Percentiles rank a stretch among this genome's conserved stretches.
phyloP scores from a whole-genome alignment of 1,140 invertebrate genomes.

The Akabosia matsudoensis region DNA sequence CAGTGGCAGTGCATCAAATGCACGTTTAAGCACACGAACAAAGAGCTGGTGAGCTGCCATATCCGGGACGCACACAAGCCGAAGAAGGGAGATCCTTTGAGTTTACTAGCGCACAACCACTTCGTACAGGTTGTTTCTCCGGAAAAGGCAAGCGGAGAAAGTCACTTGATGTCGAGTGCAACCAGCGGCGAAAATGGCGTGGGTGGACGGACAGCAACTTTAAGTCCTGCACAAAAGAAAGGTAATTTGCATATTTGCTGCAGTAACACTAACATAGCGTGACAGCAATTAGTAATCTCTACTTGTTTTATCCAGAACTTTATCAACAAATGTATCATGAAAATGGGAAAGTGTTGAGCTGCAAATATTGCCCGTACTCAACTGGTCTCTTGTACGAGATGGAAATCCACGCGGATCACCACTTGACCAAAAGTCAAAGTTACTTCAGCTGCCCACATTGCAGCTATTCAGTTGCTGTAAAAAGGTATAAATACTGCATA shows the following conservation, averaged over 20 bases:
- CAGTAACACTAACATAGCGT: not conserved
- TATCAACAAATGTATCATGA: slow-evolving; percentile 33
- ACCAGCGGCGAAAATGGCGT: not conserved
- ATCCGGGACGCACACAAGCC: slow-evolving; percentile 60
- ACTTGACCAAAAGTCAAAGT: slow-evolving; percentile 65
- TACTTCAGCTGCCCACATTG: slow-evolving; percentile 77
- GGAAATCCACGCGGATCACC: slow-evolving; percentile 67
- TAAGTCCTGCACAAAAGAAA: not conserved
- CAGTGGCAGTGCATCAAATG: slow-evolving; percentile 49
- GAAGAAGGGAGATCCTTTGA: slow-evolving; percentile 39
- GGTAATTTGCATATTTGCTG: not conserved
- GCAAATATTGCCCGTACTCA: slow-evolving; percentile 72
- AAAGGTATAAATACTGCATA: slow-evolving; percentile 51
- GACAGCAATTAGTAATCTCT: not conserved
- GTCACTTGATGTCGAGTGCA: not conserved
- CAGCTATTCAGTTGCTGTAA: slow-evolving; percentile 68
- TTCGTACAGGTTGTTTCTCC: slow-evolving; percentile 21
- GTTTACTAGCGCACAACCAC: slow-evolving; percentile 38
- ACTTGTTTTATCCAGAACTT: slow-evolving; percentile 24
- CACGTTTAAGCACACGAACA: slow-evolving; percentile 59
- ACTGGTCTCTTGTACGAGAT: slow-evolving; percentile 62
- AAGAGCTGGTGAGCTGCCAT: slow-evolving; percentile 63
- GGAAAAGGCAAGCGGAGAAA: not conserved
- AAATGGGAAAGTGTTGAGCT: slow-evolving; percentile 52
- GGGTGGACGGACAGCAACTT: not conserved